These are phyloP conservation scores for Xestia rhomboidea DNA, from an alignment of 2,888 invertebrate genomes.

Conservation along the genomic window DNA sequence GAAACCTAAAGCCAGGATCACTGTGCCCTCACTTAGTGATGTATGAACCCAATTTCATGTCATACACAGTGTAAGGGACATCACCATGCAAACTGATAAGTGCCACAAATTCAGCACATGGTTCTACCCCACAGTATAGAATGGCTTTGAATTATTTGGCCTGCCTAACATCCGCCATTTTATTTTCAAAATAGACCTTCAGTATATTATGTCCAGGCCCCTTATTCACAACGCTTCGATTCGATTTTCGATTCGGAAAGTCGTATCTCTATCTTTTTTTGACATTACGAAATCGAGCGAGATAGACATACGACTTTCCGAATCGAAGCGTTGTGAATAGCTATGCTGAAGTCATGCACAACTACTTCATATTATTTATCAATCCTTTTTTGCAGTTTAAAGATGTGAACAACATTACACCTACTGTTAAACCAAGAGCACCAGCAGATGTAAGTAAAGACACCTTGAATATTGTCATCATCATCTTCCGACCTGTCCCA, in stretches of 20 bases:
- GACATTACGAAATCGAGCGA: too few species aligned
- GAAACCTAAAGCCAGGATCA: constrained; percentile 91
- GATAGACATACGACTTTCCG: too few species aligned
- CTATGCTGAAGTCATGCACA: neutral
- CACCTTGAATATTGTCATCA: neutral
- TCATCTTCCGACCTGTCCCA: neutral
- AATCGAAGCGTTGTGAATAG: too few species aligned
- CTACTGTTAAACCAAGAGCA: constrained; percentile 84
- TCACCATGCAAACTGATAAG: neutral
- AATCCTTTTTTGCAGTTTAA: constrained; percentile 86
- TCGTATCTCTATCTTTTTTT: too few species aligned
- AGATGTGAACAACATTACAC: constrained; percentile 89
- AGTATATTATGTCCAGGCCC: neutral
- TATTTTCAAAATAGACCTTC: neutral
- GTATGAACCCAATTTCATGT: constrained; percentile 79
- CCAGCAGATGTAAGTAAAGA: constrained; percentile 86
- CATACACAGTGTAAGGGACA: neutral
- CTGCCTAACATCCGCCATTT: neutral
- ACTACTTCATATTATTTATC: neutral
- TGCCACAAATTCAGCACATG: neutral
- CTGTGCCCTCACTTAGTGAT: constrained; percentile 92
- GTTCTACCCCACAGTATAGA: neutral
- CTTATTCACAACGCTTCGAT: too few species aligned
- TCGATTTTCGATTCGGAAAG: too few species aligned
- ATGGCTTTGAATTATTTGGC: neutral